phyloP scores from a whole-genome alignment of 2,888 invertebrate genomes.

The Tineola bisselliella region DNA sequence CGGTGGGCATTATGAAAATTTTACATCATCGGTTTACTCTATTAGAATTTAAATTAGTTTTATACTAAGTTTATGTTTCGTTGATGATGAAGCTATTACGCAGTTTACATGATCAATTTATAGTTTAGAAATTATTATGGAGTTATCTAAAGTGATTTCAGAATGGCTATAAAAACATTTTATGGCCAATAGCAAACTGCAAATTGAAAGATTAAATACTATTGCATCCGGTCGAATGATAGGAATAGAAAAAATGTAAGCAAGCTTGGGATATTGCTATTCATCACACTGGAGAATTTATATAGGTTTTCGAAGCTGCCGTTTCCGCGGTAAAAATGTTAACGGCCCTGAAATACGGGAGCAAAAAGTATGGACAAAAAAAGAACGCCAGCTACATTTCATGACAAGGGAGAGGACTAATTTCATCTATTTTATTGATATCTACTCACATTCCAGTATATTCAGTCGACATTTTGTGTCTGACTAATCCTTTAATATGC shows the following conservation, averaged over 20 bases:
- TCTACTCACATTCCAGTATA: background rate
- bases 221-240: background rate
- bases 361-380: slow-evolving; percentile 12
- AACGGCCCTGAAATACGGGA: slow-evolving; percentile 17
- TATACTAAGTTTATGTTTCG: slow-evolving; percentile 10
- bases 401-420: slow-evolving; percentile 14
- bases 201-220: background rate
- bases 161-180: too few species aligned
- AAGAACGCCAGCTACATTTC: slow-evolving; percentile 19
- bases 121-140: background rate
- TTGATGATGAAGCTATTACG: background rate
- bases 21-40: slow-evolving; percentile 27
- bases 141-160: too few species aligned
- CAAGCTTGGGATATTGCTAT: slow-evolving; percentile 15
- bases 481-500: slow-evolving; percentile 2
- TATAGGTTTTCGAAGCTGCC: slow-evolving; percentile 15
- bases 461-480: background rate
- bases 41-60: slow-evolving; percentile 9
- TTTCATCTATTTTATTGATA: background rate
- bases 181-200: background rate
- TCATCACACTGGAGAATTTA: slow-evolving; percentile 17
- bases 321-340: slow-evolving; percentile 18
- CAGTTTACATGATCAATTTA: background rate
- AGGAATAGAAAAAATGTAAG: slow-evolving; percentile 12
- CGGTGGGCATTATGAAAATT: slow-evolving; percentile 47